These are phyloP conservation scores for Aplochiton taeniatus DNA, from an alignment of 2,797 vertebrate species.

Conservation along the genomic window DNA sequence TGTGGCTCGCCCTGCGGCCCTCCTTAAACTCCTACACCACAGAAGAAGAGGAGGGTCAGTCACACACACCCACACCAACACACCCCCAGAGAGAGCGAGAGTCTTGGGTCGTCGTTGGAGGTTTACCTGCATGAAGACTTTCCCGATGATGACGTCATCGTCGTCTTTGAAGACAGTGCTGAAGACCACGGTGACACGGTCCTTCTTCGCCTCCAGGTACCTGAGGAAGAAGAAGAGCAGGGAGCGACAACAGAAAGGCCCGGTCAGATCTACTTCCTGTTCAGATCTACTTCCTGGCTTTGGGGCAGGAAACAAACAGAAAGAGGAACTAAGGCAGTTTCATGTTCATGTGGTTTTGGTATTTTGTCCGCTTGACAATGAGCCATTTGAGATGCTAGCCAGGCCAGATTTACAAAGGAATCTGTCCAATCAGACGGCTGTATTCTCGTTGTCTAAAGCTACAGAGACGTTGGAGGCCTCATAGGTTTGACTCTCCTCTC, in stretches of 20 bases:
- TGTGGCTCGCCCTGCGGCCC: constrained; percentile 97
- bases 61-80: constrained; percentile 11
- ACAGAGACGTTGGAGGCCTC: too few species aligned
- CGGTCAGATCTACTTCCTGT: neutral
- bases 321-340: too few species aligned
- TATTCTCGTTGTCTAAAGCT: too few species aligned
- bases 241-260: neutral
- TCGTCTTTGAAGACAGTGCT: constrained; percentile 99
- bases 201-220: constrained; percentile 98
- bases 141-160: constrained; percentile 96
- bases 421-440: too few species aligned
- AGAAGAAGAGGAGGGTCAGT: too few species aligned
- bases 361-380: too few species aligned
- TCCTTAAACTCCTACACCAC: constrained; percentile 92
- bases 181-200: constrained; percentile 97
- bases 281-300: neutral
- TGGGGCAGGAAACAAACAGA: too few species aligned
- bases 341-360: too few species aligned
- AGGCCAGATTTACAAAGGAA: too few species aligned
- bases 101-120: neutral
- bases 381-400: too few species aligned
- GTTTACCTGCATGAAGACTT: constrained; percentile 98
- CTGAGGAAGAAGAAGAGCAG: constrained; percentile 59
- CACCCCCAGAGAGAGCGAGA: neutral
- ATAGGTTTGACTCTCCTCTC: too few species aligned